Evolutionary conservation across 2,888 invertebrate species (phyloP).

Genomic region (Catotricha subobsoleta): DNA sequence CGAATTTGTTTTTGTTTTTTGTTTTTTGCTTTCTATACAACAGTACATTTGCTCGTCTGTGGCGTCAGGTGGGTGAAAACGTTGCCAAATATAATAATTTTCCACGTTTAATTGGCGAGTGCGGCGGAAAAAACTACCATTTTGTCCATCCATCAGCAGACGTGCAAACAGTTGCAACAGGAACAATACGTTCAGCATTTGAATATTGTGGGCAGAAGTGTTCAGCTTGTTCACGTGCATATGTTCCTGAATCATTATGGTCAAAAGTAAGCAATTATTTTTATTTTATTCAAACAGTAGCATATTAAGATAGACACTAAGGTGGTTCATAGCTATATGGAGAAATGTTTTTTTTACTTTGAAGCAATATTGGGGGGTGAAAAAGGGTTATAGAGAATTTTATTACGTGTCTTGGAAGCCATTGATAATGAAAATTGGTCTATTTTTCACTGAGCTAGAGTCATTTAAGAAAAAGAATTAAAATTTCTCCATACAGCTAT

Average conservation of each 20-base stretch:
- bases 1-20: slow-evolving; percentile 11
- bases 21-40: background rate
- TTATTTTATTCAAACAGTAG: background rate
- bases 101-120: slow-evolving; percentile 87
- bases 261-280: slow-evolving; percentile 30
- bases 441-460: too few species aligned
- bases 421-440: too few species aligned
- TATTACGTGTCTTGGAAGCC: too few species aligned
- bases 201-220: slow-evolving; percentile 98
- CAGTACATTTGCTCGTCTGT: slow-evolving; percentile 79
- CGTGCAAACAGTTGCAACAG: slow-evolving; percentile 56
- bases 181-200: slow-evolving; percentile 80
- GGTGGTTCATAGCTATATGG: too few species aligned
- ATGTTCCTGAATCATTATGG: slow-evolving; percentile 83
- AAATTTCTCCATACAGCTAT: too few species aligned
- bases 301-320: too few species aligned
- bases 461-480: too few species aligned
- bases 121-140: slow-evolving; percentile 98
- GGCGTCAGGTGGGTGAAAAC: slow-evolving; percentile 84
- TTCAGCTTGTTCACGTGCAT: slow-evolving; percentile 95
- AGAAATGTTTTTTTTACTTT: too few species aligned
- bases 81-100: slow-evolving; percentile 70
- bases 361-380: too few species aligned
- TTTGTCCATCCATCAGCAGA: slow-evolving; percentile 89
- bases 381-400: too few species aligned